These are phyloP conservation scores for Anoplius nigerrimus DNA, from an alignment of 2,888 invertebrate species.

Conservation along the genomic window DNA sequence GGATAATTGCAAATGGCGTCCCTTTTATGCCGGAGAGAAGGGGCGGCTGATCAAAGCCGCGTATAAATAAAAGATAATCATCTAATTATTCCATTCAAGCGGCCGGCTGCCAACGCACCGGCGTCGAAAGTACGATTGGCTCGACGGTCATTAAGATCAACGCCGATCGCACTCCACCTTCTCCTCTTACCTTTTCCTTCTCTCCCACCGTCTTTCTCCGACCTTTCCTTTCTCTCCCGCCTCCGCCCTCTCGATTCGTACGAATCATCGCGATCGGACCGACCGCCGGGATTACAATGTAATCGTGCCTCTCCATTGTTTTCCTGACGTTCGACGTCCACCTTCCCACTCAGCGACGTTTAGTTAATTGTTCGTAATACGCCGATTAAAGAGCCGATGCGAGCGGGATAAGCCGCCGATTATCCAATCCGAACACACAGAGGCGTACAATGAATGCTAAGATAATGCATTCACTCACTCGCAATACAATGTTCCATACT, in stretches of 20 bases:
- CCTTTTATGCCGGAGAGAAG: constrained; percentile 53
- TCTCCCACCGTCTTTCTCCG: no score
- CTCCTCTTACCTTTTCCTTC: constrained; percentile 26
- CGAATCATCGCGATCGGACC: constrained; percentile 44
- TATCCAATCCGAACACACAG: no score
- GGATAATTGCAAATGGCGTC: constrained; percentile 72
- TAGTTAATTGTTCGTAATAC: no score
- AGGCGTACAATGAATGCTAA: no score
- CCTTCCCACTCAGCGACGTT: no score
- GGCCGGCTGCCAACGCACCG: constrained; percentile 39
- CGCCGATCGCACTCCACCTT: constrained; percentile 45
- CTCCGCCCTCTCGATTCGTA: constrained; percentile 40
- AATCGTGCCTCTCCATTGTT: no score
- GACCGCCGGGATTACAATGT: constrained; percentile 22
- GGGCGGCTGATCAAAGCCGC: constrained; percentile 68
- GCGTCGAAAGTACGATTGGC: constrained; percentile 51
- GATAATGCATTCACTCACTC: no score
- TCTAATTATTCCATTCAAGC: constrained; percentile 70
- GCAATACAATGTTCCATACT: no score
- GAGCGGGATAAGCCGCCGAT: no score
- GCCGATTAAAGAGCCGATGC: no score
- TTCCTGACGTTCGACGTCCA: no score
- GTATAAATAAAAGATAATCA: constrained; percentile 70
- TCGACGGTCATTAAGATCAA: constrained; percentile 56
- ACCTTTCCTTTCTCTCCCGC: constrained; percentile 15